Percentiles rank a stretch among this genome's conserved stretches.
phyloP scores from a whole-genome alignment of 2,797 vertebrate species.

The Galago senegalensis region DNA sequence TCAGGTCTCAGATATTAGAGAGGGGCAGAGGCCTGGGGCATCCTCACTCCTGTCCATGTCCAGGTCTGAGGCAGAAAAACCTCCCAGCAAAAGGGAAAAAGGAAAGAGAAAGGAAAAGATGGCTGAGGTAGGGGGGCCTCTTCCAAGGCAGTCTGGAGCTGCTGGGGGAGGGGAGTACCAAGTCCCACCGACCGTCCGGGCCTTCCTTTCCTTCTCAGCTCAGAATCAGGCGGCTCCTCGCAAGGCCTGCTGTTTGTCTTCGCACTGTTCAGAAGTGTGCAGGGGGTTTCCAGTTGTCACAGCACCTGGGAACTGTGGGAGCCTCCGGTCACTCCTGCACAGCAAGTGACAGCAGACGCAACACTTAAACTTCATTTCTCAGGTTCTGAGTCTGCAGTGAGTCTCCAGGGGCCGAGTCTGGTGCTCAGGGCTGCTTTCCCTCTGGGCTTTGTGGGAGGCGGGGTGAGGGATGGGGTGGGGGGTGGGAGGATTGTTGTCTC shows the following conservation, averaged over 20 bases:
- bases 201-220: no score
- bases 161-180: background rate
- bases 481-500: background rate
- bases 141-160: background rate
- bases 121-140: background rate
- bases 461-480: no score
- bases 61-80: background rate
- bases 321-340: background rate
- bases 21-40: background rate
- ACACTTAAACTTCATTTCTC: fast-evolving
- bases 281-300: background rate
- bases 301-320: background rate
- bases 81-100: background rate
- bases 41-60: fast-evolving
- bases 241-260: fast-evolving
- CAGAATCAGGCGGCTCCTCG: background rate
- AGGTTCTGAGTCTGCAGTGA: background rate
- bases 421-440: background rate
- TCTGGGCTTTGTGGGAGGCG: background rate
- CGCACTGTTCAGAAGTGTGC: background rate
- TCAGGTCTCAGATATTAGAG: background rate
- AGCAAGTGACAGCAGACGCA: background rate
- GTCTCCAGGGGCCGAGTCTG: no score
- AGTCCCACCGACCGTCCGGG: background rate
- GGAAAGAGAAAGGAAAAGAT: background rate